These are phyloP conservation scores for Sebastes matsubarae DNA, from an alignment of 2,797 vertebrate species.

Conservation along the genomic window DNA sequence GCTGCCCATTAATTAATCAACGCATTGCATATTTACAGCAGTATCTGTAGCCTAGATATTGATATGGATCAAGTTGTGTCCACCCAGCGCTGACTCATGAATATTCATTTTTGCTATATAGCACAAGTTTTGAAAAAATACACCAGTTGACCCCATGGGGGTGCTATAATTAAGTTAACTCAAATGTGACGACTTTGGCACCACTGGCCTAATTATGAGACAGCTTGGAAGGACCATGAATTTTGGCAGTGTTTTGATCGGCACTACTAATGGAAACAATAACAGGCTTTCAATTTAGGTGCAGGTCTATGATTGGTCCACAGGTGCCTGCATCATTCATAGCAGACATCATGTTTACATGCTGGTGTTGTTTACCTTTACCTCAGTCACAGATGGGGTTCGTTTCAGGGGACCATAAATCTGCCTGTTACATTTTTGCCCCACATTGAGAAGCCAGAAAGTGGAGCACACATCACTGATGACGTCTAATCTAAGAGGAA, in stretches of 20 bases:
- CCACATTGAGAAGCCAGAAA: neutral
- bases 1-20: neutral
- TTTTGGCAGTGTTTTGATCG: neutral
- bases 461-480: neutral
- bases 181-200: neutral
- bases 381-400: neutral
- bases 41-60: neutral
- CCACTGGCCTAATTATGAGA: neutral
- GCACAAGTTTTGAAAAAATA: neutral
- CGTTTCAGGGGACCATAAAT: neutral
- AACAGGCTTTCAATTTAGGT: neutral
- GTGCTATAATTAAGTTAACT: neutral
- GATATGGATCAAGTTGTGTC: neutral
- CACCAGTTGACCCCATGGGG: neutral
- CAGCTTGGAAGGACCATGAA: neutral
- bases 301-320: neutral
- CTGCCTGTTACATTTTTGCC: neutral
- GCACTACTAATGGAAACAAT: neutral
- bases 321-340: neutral
- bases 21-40: neutral
- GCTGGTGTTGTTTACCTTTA: constrained; percentile 13
- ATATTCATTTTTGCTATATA: neutral
- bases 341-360: neutral
- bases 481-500: neutral
- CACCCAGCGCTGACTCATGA: neutral